Conservation (phyloP, 2,888 invertebrate species). For the Epirrhoe alternata region DNA sequence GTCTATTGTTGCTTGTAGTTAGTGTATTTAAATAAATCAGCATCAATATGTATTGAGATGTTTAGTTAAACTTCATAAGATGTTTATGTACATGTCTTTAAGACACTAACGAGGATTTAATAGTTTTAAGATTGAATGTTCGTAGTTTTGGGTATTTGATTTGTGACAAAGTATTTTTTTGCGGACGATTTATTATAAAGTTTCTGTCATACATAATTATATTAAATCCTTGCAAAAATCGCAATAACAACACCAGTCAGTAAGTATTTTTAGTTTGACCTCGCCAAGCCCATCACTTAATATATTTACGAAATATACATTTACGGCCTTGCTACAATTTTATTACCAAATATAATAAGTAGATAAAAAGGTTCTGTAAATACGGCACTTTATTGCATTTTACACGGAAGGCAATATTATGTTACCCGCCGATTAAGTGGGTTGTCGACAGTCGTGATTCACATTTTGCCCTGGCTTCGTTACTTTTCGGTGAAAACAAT, state of each 20-base stretch:
- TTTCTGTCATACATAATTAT: no score
- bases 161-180: background rate
- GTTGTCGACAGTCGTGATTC: conserved; percentile 65
- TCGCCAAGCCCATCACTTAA: conserved; percentile 36
- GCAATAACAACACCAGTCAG: conserved; percentile 15
- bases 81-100: background rate
- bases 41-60: conserved; percentile 19
- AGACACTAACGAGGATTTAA: background rate
- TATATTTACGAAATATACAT: conserved; percentile 40
- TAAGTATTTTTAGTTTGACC: conserved; percentile 24
- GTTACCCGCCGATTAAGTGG: conserved; percentile 65
- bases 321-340: conserved; percentile 50
- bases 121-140: background rate
- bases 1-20: conserved; percentile 39
- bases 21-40: conserved; percentile 27
- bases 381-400: conserved; percentile 51
- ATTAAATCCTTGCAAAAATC: conserved; percentile 12
- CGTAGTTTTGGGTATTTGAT: background rate
- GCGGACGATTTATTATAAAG: no score
- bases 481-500: conserved; percentile 45
- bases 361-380: conserved; percentile 49
- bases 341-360: conserved; percentile 46
- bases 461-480: conserved; percentile 60
- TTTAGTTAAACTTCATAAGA: background rate
- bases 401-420: conserved; percentile 63